Conservation (phyloP, 1,140 invertebrate genomes). For the Oreohelix idahoensis region DNA sequence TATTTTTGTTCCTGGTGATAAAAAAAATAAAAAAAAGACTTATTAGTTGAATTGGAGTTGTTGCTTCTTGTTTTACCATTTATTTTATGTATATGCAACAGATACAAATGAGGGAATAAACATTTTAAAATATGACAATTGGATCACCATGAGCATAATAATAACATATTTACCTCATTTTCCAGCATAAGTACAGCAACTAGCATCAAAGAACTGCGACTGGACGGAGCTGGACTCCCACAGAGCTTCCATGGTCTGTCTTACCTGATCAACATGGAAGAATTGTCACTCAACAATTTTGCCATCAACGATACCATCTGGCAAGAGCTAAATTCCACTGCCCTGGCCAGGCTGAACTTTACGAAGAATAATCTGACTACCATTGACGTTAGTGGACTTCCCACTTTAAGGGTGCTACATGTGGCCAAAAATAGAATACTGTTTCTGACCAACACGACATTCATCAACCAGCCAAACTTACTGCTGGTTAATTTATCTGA, state of each 20-base stretch:
- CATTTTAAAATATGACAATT: too few relatives aligned
- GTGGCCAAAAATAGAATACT: background rate
- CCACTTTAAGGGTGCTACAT: background rate
- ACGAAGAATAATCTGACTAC: background rate
- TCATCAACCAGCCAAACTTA: background rate
- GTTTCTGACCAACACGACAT: background rate
- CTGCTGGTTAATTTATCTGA: background rate
- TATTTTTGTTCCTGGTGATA: too few relatives aligned
- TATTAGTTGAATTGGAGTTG: too few relatives aligned
- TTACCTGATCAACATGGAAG: background rate
- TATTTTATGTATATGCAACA: too few relatives aligned
- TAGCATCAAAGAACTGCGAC: background rate
- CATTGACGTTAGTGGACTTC: background rate
- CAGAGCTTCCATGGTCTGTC: background rate
- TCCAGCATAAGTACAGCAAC: background rate
- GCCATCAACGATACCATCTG: conserved; percentile 1
- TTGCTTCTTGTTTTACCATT: too few relatives aligned
- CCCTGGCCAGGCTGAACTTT: background rate
- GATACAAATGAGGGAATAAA: too few relatives aligned
- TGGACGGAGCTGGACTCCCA: background rate
- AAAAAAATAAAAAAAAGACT: too few relatives aligned
- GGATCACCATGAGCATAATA: too few relatives aligned
- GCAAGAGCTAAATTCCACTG: background rate
- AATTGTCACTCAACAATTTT: conserved; percentile 5
- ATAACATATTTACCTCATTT: background rate